These are phyloP conservation scores for Drosophila mayri DNA, from an alignment of 1,140 invertebrate genomes.

Conservation along the genomic window DNA sequence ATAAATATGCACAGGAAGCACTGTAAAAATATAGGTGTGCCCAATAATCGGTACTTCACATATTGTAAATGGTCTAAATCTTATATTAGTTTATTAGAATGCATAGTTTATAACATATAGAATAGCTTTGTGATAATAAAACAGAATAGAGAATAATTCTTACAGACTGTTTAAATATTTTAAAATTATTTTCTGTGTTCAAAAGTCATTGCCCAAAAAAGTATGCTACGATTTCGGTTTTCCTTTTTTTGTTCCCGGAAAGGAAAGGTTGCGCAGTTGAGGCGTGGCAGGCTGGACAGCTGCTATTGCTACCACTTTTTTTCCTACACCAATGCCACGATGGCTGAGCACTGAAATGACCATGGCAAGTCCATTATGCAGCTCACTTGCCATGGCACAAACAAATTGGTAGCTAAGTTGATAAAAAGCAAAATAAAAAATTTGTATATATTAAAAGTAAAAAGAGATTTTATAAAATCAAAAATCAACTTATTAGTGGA, in stretches of 20 bases:
- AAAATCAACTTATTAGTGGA: too few relatives aligned
- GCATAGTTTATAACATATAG: too few relatives aligned
- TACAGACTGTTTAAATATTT: background rate
- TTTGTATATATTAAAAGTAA: background rate
- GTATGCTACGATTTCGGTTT: slow-evolving; percentile 58
- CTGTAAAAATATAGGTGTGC: background rate
- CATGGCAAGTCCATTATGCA: slow-evolving; percentile 72
- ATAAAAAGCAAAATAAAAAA: slow-evolving; percentile 30
- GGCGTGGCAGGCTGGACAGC: slow-evolving; percentile 36
- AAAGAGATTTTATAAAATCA: too few relatives aligned
- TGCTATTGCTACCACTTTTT: slow-evolving; percentile 7
- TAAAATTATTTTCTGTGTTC: background rate
- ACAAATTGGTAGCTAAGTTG: slow-evolving; percentile 47
- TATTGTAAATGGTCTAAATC: too few relatives aligned
- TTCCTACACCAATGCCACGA: slow-evolving; percentile 23
- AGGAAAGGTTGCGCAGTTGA: too few relatives aligned
- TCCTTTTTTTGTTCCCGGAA: too few relatives aligned
- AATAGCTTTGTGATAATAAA: background rate
- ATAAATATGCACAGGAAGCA: slow-evolving; percentile 28
- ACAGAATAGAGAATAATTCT: background rate
- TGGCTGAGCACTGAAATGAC: slow-evolving; percentile 68
- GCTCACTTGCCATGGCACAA: slow-evolving; percentile 63
- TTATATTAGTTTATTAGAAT: too few relatives aligned
- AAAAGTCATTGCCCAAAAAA: slow-evolving; percentile 28
- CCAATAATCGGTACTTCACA: too few relatives aligned